Evolutionary conservation across 2,888 invertebrate species (phyloP).

Genomic region (Lasioglossum figueresi): DNA sequence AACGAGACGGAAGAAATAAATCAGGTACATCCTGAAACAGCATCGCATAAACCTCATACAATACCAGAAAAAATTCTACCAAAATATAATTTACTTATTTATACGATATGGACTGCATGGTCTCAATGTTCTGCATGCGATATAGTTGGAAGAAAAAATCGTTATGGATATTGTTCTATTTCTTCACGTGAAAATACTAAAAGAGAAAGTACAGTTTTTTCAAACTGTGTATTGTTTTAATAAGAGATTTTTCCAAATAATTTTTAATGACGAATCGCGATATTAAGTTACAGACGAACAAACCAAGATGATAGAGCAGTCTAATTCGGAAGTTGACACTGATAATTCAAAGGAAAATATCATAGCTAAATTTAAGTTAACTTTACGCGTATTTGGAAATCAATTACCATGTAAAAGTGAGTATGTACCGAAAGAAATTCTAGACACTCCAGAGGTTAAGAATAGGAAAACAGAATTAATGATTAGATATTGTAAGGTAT

Average conservation of each 20-base stretch:
- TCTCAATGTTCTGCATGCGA: constrained; percentile 88
- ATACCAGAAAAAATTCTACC: constrained; percentile 72
- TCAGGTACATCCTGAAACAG: constrained; percentile 77
- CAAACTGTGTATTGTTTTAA: background rate
- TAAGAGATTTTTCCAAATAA: background rate
- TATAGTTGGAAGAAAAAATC: constrained; percentile 85
- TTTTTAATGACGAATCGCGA: background rate
- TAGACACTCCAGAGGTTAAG: constrained; percentile 81
- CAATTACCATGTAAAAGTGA: constrained; percentile 87
- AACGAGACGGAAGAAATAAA: constrained; percentile 82
- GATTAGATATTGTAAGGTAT: constrained; percentile 85
- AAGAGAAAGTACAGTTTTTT: constrained; percentile 33
- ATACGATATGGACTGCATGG: constrained; percentile 88
- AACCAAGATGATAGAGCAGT: background rate
- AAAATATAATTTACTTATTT: constrained; percentile 83
- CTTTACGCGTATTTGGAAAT: constrained; percentile 83
- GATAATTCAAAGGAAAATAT: constrained; percentile 14
- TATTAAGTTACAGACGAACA: constrained; percentile 23
- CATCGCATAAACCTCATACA: constrained; percentile 79
- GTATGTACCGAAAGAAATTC: constrained; percentile 84
- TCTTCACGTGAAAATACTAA: constrained; percentile 59
- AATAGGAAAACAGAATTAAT: constrained; percentile 85
- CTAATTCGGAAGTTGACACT: constrained; percentile 7
- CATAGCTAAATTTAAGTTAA: constrained; percentile 32
- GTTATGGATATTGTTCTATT: constrained; percentile 87